Base-by-base conservation (phyloP, 2,888 invertebrate genomes). In the Stenichneumon culpator region DNA sequence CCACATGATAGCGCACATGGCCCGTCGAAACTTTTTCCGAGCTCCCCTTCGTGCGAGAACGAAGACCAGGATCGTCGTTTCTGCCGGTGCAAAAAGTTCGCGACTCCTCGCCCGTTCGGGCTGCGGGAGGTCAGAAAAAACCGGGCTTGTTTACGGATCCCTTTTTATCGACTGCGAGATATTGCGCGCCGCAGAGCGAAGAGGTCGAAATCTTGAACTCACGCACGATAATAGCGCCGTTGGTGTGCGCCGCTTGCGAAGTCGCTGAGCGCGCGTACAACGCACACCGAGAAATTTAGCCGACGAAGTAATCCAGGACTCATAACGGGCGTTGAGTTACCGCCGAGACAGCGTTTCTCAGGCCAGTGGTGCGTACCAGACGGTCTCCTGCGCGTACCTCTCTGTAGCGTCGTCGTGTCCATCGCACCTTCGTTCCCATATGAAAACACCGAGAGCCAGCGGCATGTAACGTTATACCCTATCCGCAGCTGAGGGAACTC, bases 391-490 rank as follows among this genome's bases (percentile, higher is more conserved):
- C 60, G 73, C 67, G 63, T 65, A 68, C 57, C 69, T 84, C 81
- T 80, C 84, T 79, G 19, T 19, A 77, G 73, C 70, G 52, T 36
- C 63, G 70, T 70, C 67, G 79, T 82, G 85, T 80, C 72, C 79
- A 80, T 86, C 86, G 86, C 77, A 80, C 75, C 82, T 85, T 79
- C 77, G 89, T 92, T 92, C 92, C 92, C 92, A 92, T 90, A 92
- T 87, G 88, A 86, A 68, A 77, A 80, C 73, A 73, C 68, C 75
- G 79, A 79, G 79, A 69, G 60, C 52, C 28, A 86, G 87, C 89
- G 88, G 89, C 83, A 84, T 91, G 92, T 92, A 92, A 92, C 88
- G 87, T 90, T 92, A 92, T 90, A 92, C 89, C 89, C 86, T 87
- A 83, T 79, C 22, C 84, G 86, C 83, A 81, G 50, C 32, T 39